These are phyloP conservation scores for Argya squamiceps DNA, from an alignment of 2,797 vertebrate genomes.

Conservation along the genomic window DNA sequence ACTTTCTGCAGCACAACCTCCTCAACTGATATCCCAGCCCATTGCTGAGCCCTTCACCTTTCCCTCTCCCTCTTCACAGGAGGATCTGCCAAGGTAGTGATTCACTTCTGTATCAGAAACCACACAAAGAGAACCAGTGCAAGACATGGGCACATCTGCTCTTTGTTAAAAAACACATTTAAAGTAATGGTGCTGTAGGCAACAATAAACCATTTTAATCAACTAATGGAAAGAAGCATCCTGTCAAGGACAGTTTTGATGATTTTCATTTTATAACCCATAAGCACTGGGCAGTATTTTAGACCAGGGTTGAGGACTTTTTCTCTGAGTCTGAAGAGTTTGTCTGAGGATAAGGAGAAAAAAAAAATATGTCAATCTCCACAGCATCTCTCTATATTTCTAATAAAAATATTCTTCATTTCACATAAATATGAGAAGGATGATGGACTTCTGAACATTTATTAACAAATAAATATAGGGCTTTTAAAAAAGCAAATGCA, in stretches of 20 bases:
- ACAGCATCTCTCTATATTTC: background rate
- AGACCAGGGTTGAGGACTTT: slow-evolving; percentile 14
- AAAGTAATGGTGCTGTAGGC: slow-evolving; percentile 31
- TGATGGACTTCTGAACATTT: background rate
- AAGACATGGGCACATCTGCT: background rate
- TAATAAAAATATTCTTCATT: background rate
- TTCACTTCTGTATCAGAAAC: background rate
- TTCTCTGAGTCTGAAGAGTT: background rate
- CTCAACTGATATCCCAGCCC: rapidly evolving
- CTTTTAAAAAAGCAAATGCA: background rate
- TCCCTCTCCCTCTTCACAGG: background rate
- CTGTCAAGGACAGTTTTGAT: slow-evolving; percentile 57
- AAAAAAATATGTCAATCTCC: background rate
- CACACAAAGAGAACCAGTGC: background rate
- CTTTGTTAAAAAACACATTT: background rate
- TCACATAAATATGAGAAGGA: background rate
- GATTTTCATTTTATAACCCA: slow-evolving; percentile 36
- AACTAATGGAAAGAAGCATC: slow-evolving; percentile 45
- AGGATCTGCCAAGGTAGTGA: background rate
- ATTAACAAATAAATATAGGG: background rate
- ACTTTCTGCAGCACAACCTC: background rate
- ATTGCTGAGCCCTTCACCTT: background rate
- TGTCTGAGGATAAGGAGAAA: background rate
- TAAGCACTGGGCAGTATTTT: background rate
- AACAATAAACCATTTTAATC: slow-evolving; percentile 63